Evolutionary conservation across 2,113 vertebrate species (phyloP), one percentile per base, ranked within the genome.

Genomic region (Pluvialis apricaria): DNA sequence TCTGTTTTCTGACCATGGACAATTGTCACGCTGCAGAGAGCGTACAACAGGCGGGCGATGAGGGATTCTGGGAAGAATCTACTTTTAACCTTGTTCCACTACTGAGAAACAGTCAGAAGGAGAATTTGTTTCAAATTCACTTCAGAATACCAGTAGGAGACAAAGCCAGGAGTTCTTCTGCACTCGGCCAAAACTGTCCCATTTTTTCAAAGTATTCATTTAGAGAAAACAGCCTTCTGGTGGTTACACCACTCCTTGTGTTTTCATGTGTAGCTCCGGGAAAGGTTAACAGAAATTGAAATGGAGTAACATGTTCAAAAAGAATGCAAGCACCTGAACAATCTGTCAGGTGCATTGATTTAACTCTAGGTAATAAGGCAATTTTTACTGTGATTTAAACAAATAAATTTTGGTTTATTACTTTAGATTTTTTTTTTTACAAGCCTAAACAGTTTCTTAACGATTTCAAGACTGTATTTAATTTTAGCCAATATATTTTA

Each of bases 31-130:
- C 71, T 75, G 61, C 76, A 78, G 40, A 64, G 45, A 20, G 55
- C 2, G 1, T 58, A 15, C 57, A 49, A 25, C 1, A 3, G 42
- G 64, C 24, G 1, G 58, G 78, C 1, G 9, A 72, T 0, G 0
- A 72, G 49, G 54, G 38, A 60, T 60, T 75, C 82, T 42, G 44
- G 72, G 68, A 82, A 88, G 45, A 61, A 80, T 16, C 95, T 62
- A 10, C 72, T 87, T 76, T 51, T 60, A 89, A 79, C 66, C 61
- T 73, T 45, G 36, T 70, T 75, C 54, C 44, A 29, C 49, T 79
- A 34, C 86, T 17, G 32, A 66, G 68, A 89, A 81, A 55, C 36
- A 52, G 42, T 36, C 79, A 76, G 81, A 28, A 82, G 55, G 32
- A 90, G 40, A 44, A 80, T 36, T 90, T 79, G 72, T 76, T 92